Evolutionary conservation across 37 sponge, comb jelly and placozoan species (phyloP).

Genomic region (Agelas oroides): DNA sequence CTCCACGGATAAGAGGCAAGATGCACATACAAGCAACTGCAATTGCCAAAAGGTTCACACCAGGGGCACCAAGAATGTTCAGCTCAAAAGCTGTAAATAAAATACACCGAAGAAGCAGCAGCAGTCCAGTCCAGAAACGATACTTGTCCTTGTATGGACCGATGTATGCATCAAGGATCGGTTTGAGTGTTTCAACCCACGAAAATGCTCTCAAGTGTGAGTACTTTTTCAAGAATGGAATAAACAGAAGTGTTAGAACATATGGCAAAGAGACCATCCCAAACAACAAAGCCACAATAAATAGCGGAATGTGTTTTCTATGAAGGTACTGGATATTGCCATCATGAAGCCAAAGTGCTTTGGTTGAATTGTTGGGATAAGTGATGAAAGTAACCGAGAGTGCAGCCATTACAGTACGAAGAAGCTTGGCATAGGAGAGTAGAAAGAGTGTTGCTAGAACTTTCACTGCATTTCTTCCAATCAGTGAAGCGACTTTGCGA

Average conservation of each 20-base stretch:
- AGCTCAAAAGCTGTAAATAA: not conserved
- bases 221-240: not conserved
- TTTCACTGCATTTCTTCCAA: slow-evolving; percentile 34
- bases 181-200: not conserved
- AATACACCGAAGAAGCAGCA: slow-evolving; percentile 1
- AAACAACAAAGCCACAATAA: not conserved
- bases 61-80: not conserved
- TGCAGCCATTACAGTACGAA: slow-evolving; percentile 13
- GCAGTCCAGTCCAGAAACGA: slow-evolving; percentile 27
- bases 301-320: slow-evolving; percentile 6
- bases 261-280: slow-evolving; percentile 1
- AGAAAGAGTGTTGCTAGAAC: slow-evolving; percentile 57
- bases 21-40: not conserved
- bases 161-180: slow-evolving; percentile 21
- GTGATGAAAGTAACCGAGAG: slow-evolving; percentile 25
- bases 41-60: not conserved
- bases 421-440: slow-evolving; percentile 25
- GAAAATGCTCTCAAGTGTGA: not conserved
- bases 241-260: slow-evolving; percentile 6
- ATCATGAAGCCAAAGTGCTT: not conserved
- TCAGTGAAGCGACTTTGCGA: not conserved
- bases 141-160: slow-evolving; percentile 28
- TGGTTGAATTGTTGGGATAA: no score
- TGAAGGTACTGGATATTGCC: slow-evolving; percentile 6
- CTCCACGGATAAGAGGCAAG: slow-evolving; percentile 3